These are phyloP conservation scores for Colistium nudipinnis DNA, from an alignment of 2,113 vertebrate species.

Conservation along the genomic window DNA sequence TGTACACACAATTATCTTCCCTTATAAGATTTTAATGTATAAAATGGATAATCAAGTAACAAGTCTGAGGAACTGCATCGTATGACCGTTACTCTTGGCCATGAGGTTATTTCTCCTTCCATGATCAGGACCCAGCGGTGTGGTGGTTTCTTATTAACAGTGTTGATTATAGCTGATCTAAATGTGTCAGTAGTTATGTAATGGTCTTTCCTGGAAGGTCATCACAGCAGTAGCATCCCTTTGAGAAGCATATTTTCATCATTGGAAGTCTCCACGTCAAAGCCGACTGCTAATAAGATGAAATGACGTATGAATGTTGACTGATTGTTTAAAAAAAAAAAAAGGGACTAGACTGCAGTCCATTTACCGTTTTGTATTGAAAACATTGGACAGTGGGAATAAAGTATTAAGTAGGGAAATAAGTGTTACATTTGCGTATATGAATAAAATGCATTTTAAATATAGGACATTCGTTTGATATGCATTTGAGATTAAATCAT, in stretches of 20 bases:
- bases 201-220: constrained; percentile 54
- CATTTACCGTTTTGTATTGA: not conserved
- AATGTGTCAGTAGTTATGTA: constrained; percentile 35
- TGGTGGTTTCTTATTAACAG: constrained; percentile 34
- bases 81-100: not conserved
- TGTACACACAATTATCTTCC: not conserved
- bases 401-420: too few species aligned
- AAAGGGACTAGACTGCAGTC: too few species aligned
- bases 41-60: not conserved
- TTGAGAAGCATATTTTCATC: constrained; percentile 52
- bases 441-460: too few species aligned
- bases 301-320: too few species aligned
- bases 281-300: too few species aligned
- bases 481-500: too few species aligned
- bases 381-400: constrained; percentile 23
- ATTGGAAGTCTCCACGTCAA: constrained; percentile 13
- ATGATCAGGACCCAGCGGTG: constrained; percentile 8
- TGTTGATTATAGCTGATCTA: constrained; percentile 53
- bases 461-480: too few species aligned
- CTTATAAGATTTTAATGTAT: not conserved
- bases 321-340: too few species aligned
- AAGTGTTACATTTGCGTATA: too few species aligned
- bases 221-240: constrained; percentile 43
- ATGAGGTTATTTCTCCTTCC: not conserved
- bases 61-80: not conserved